A percentile compares a stretch with the other conserved stretches of the same genome.
Conservation (phyloP, 1,140 invertebrate genomes). For the Octopus bimaculoides region DNA sequence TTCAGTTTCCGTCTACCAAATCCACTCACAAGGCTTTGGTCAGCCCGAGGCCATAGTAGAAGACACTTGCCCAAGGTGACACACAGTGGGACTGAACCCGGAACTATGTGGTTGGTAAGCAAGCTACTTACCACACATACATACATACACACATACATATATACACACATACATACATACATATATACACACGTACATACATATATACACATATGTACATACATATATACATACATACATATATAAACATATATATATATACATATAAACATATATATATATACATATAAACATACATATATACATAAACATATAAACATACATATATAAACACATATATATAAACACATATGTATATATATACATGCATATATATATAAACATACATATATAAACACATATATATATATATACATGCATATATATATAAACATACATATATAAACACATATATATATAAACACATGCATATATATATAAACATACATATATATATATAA, state of each 20-base stretch:
- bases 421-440: neutral
- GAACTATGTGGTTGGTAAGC: too few species aligned
- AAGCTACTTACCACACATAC: too few species aligned
- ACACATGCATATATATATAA: neutral
- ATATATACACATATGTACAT: too few species aligned
- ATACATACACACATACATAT: too few species aligned
- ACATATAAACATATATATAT: neutral
- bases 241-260: neutral
- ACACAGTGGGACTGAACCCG: too few species aligned
- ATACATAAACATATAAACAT: neutral
- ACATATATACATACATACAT: too few species aligned
- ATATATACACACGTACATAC: too few species aligned
- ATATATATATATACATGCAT: neutral
- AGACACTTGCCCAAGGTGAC: too few species aligned
- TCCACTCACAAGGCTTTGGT: too few species aligned
- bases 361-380: neutral
- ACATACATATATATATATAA: neutral
- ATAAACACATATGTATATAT: neutral
- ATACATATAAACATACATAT: neutral
- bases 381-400: neutral
- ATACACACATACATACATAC: too few species aligned
- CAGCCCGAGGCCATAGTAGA: too few species aligned
- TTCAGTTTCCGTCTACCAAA: too few species aligned
- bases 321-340: neutral
- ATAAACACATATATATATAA: neutral